Evolutionary conservation across 1,140 invertebrate genomes (phyloP).

Genomic region (Cylas formicarius): DNA sequence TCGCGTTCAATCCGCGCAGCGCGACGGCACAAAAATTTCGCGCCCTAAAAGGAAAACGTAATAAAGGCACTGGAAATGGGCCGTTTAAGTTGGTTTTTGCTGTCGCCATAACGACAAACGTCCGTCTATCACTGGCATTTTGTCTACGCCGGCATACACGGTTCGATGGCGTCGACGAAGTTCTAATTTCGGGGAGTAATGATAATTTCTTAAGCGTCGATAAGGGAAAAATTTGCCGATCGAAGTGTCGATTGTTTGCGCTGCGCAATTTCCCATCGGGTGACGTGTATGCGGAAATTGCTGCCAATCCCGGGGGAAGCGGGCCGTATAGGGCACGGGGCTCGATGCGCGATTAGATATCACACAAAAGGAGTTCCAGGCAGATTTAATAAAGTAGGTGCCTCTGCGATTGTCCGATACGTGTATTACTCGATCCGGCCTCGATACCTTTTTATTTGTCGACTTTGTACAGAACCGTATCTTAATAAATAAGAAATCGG

Average conservation of each 20-base stretch:
- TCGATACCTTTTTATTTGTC: constrained; percentile 14
- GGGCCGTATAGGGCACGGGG: constrained; percentile 18
- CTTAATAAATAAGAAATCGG: no score
- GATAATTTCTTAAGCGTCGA: constrained; percentile 11
- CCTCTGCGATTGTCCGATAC: constrained; percentile 17
- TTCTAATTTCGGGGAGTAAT: background rate
- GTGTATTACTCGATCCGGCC: constrained; percentile 14
- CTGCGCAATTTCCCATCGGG: constrained; percentile 21
- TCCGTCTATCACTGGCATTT: no score
- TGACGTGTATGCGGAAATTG: constrained; percentile 25
- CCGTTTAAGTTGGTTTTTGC: no score
- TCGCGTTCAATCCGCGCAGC: no score
- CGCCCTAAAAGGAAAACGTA: no score
- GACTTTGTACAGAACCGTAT: constrained; percentile 5
- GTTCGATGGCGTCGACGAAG: no score
- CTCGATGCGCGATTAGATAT: constrained; percentile 20
- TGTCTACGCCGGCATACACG: no score
- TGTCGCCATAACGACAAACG: no score
- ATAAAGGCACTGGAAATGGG: no score
- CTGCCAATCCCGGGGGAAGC: constrained; percentile 21
- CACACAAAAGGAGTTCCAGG: constrained; percentile 21
- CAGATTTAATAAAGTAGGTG: constrained; percentile 22
- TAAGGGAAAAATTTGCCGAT: constrained; percentile 21
- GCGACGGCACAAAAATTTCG: no score
- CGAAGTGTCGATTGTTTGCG: constrained; percentile 23